A percentile compares a stretch with the other conserved stretches of the same genome.
These are phyloP conservation scores for Microctonus hyperodae DNA, from an alignment of 2,888 invertebrate genomes.

Conservation along the genomic window DNA sequence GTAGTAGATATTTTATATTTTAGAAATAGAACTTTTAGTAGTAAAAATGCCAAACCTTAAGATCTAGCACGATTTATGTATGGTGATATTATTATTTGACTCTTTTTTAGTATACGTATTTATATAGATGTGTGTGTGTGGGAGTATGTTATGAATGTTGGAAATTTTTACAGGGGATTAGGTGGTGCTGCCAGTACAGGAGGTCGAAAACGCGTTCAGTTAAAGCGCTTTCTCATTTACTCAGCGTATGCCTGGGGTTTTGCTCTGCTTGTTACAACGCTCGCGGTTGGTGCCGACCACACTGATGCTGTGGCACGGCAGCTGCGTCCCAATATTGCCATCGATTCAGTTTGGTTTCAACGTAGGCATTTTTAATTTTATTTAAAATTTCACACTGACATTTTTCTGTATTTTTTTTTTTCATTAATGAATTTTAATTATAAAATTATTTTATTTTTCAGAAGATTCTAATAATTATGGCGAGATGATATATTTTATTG, in stretches of 20 bases:
- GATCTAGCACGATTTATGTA: background rate
- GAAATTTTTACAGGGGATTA: conserved; percentile 61
- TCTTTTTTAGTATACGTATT: background rate
- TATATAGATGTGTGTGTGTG: background rate
- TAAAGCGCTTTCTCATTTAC: conserved; percentile 71
- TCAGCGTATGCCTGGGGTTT: conserved; percentile 77
- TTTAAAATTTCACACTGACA: background rate
- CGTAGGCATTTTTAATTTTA: conserved; percentile 62
- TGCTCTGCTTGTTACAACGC: conserved; percentile 67
- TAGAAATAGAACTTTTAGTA: background rate
- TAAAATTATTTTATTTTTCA: conserved; percentile 27
- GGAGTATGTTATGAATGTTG: background rate
- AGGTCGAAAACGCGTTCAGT: conserved; percentile 37
- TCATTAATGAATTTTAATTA: background rate
- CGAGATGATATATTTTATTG: conserved; percentile 69
- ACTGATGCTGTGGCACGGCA: conserved; percentile 63
- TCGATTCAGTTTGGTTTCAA: conserved; percentile 72
- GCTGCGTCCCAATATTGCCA: conserved; percentile 71
- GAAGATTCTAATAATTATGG: conserved; percentile 42
- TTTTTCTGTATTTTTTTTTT: background rate
- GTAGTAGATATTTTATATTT: background rate
- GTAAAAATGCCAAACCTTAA: background rate
- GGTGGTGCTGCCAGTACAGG: conserved; percentile 57
- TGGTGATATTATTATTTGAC: conserved; percentile 4
- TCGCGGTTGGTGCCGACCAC: conserved; percentile 67